A percentile compares a stretch with the other conserved stretches of the same genome.
Conservation (phyloP, 1,140 invertebrate species). For the Papilio polytes region DNA sequence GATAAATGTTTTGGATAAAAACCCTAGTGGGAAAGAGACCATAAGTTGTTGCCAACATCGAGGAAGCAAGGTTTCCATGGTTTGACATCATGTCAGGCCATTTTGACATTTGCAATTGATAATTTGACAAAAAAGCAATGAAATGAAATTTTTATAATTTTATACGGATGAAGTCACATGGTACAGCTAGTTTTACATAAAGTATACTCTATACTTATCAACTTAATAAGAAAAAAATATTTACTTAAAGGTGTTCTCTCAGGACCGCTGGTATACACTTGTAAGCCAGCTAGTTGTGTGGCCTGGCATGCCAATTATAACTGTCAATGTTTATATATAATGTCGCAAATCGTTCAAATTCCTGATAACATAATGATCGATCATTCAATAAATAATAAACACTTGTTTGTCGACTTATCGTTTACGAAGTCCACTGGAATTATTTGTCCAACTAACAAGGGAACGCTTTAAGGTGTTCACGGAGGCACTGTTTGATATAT, state of each 20-base stretch:
- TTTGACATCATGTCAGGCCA: too few species aligned
- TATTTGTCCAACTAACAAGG: slow-evolving; percentile 42
- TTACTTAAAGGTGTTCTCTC: not conserved
- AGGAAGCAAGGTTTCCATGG: too few species aligned
- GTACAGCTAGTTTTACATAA: too few species aligned
- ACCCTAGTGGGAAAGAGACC: too few species aligned
- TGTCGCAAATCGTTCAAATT: slow-evolving; percentile 45
- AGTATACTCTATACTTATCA: too few species aligned
- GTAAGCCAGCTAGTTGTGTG: not conserved
- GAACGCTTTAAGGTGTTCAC: slow-evolving; percentile 40
- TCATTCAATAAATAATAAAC: slow-evolving; percentile 46
- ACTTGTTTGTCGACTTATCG: slow-evolving; percentile 42
- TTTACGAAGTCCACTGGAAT: slow-evolving; percentile 41
- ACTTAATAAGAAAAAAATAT: not conserved
- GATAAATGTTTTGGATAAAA: too few species aligned
- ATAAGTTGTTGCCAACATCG: too few species aligned
- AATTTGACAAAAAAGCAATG: too few species aligned
- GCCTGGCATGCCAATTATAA: not conserved
- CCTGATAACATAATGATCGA: slow-evolving; percentile 44
- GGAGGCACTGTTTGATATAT: slow-evolving; percentile 39
- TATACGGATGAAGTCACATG: too few species aligned
- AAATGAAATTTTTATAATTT: too few species aligned
- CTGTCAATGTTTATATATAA: slow-evolving; percentile 42
- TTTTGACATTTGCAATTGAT: too few species aligned
- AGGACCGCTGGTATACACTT: not conserved